phyloP scores from a whole-genome alignment of 1,140 invertebrate genomes.

The Oscheius sp. region DNA sequence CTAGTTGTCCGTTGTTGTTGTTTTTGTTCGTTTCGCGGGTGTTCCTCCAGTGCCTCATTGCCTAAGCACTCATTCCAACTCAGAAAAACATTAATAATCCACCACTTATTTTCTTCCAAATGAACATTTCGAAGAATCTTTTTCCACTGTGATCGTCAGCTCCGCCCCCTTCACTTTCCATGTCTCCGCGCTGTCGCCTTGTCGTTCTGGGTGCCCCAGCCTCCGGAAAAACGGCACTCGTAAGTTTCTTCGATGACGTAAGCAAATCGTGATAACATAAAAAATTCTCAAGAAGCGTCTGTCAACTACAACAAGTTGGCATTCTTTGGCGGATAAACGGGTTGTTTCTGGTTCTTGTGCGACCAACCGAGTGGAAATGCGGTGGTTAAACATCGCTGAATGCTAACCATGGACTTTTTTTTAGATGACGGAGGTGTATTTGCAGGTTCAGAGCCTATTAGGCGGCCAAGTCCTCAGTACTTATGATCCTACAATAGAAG shows the following conservation, averaged over 20 bases:
- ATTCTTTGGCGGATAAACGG: neutral
- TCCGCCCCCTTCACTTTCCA: neutral
- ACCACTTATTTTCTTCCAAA: too few species aligned
- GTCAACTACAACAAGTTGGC: too few species aligned
- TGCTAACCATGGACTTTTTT: too few species aligned
- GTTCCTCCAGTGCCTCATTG: neutral
- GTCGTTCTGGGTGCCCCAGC: neutral
- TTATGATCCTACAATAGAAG: conserved; percentile 18
- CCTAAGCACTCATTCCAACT: neutral
- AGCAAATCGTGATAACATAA: too few species aligned
- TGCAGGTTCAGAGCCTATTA: neutral
- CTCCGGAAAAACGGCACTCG: conserved; percentile 2
- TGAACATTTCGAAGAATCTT: too few species aligned
- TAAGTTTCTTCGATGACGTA: conserved; percentile 1
- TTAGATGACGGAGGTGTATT: too few species aligned
- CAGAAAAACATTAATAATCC: too few species aligned
- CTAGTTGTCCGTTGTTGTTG: neutral
- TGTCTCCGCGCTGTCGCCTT: neutral
- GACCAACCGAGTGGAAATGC: too few species aligned
- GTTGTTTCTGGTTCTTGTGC: too few species aligned
- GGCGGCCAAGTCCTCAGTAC: neutral
- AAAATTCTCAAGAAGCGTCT: too few species aligned
- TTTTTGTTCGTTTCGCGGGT: neutral
- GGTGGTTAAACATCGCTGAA: too few species aligned
- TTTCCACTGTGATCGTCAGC: neutral